Conservation (phyloP, 1,140 invertebrate species). For the Euwallacea fornicatus region DNA sequence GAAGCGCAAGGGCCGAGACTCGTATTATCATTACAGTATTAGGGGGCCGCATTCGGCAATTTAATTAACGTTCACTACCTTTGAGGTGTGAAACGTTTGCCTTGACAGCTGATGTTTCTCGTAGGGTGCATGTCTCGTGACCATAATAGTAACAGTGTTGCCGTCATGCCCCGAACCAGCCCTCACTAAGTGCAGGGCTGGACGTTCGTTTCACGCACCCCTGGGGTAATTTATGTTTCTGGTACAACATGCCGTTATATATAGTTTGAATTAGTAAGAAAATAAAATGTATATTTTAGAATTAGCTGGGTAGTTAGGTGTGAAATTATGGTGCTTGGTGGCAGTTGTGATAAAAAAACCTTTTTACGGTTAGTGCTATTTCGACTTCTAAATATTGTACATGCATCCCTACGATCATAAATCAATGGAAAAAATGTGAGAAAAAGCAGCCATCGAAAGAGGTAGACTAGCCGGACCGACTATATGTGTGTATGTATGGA, state of each 20-base stretch:
- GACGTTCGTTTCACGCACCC: slow-evolving; percentile 35
- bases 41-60: slow-evolving; percentile 20
- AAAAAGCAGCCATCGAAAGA: too few relatives aligned
- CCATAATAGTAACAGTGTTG: slow-evolving; percentile 41
- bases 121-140: slow-evolving; percentile 41
- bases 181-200: slow-evolving; percentile 45
- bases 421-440: too few relatives aligned
- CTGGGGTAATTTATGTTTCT: slow-evolving; percentile 41
- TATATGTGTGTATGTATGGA: too few relatives aligned
- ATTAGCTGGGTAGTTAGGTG: too few relatives aligned
- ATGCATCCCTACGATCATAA: too few relatives aligned
- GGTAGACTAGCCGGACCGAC: too few relatives aligned
- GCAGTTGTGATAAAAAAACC: too few relatives aligned
- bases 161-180: slow-evolving; percentile 45
- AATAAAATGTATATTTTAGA: too few relatives aligned
- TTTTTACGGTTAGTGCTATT: too few relatives aligned
- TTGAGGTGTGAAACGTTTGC: slow-evolving; percentile 40
- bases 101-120: slow-evolving; percentile 42
- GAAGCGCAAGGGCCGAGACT: too few relatives aligned
- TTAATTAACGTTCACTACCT: slow-evolving; percentile 44
- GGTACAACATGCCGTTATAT: slow-evolving; percentile 4
- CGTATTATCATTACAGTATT: neutral
- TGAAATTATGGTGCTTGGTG: too few relatives aligned
- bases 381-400: too few relatives aligned
- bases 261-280: neutral